A percentile compares a stretch with the other conserved stretches of the same genome.
These are phyloP conservation scores for Epinotia bilunana DNA, from an alignment of 2,888 invertebrate species.

Conservation along the genomic window DNA sequence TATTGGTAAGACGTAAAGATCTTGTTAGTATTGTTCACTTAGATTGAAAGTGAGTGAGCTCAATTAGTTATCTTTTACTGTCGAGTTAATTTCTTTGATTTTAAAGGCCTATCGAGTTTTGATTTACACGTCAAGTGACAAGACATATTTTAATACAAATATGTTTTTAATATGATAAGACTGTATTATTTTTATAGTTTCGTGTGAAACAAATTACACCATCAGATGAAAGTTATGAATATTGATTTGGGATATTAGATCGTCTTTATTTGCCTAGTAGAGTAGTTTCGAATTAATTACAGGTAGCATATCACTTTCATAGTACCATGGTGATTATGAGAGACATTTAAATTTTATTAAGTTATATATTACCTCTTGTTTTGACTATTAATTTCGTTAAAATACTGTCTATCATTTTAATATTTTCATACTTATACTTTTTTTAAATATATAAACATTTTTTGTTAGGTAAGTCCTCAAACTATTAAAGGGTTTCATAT, in stretches of 20 bases:
- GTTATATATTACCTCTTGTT: neutral
- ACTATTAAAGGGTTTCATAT: too few relatives aligned
- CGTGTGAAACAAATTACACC: conserved; percentile 45
- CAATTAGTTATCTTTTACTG: conserved; percentile 38
- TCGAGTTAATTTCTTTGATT: conserved; percentile 17
- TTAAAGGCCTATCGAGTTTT: neutral
- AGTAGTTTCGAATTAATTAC: conserved; percentile 37
- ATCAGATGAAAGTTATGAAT: conserved; percentile 48
- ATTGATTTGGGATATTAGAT: conserved; percentile 20
- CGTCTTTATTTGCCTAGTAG: conserved; percentile 24
- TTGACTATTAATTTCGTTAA: too few relatives aligned
- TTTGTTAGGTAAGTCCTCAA: too few relatives aligned
- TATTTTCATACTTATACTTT: too few relatives aligned
- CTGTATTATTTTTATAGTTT: conserved; percentile 30
- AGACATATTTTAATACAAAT: conserved; percentile 6
- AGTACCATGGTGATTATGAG: neutral
- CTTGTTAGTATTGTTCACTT: conserved; percentile 42
- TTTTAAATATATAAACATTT: too few relatives aligned
- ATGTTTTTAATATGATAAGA: neutral
- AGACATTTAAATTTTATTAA: neutral
- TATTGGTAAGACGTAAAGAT: conserved; percentile 30
- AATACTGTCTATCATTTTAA: too few relatives aligned
- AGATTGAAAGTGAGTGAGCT: conserved; percentile 62
- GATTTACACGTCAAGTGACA: neutral
- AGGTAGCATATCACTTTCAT: conserved; percentile 21